Evolutionary conservation across 2,797 vertebrate genomes (phyloP), one percentile per base, ranked within the genome.

Genomic region (Mormyrus hasselquistii): DNA sequence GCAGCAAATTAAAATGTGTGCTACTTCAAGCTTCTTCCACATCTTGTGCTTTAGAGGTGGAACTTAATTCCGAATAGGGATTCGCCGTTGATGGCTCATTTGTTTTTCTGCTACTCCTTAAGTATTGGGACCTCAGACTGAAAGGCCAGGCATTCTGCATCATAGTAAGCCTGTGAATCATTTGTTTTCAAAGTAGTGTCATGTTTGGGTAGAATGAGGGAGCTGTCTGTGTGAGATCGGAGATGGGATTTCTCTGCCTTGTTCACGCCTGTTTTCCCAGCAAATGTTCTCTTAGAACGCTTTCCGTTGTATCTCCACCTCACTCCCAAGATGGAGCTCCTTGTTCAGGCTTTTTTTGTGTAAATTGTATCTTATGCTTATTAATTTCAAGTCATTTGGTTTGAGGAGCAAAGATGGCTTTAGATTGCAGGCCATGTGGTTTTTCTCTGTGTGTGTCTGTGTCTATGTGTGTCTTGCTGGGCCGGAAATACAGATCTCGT

Each of bases 141-240:
- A 7, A 76, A 41, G 34, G 16, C 34, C 38, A 76, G 69, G 8
- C 34, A 3, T 50, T 1, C 83, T 50, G 83, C 47, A 12, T 85
- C 49, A 85, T 85, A 5, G 25, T 52, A 85, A 85, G n/a, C 83
- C 44, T 25, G 25, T 85, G n/a, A 53, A 49, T 85, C 22, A 85
- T 85, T 50, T 84, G 82, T 50, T 84, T 76, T 76, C 73, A 53
- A 53, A 85, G 49, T 47, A 25, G n/a, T 25, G n/a, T 85, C 83
- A 53, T 7, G n/a, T 47, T 49, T 14, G n/a, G 83, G 47, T 22
- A 25, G 22, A 85, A 53, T 85, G 49, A 29, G 25, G 82, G 12
- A 7, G 34, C 34, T 16, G 12, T 85, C 83, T 85, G 44, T 25
- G 83, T 50, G 49, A 50, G 44, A 47, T 53, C 10, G 25, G 47